Evolutionary conservation across 2,113 vertebrate genomes (phyloP).

Genomic region (Bos taurus): DNA sequence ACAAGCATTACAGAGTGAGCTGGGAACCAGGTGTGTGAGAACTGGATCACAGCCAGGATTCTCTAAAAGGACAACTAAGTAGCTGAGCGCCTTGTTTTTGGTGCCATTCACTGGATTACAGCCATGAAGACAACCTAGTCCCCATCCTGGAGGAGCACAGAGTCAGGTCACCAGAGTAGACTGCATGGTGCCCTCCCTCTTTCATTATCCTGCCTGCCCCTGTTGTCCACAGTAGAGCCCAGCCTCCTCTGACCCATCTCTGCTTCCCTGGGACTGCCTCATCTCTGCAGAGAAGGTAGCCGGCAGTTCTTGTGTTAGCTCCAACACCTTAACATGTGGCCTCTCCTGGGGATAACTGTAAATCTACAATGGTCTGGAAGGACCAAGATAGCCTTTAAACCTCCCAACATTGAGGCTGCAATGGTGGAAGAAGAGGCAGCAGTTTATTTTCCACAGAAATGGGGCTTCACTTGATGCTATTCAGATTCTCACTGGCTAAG

Average conservation of each 20-base stretch:
- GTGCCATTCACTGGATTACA: neutral
- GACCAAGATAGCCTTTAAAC: neutral
- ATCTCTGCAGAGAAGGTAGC: neutral
- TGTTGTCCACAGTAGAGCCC: neutral
- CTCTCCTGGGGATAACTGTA: neutral
- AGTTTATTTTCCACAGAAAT: neutral
- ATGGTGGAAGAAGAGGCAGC: neutral
- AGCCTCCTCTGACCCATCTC: neutral
- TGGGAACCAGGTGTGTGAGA: rapidly evolving
- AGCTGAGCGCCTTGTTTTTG: neutral
- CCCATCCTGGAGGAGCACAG: neutral
- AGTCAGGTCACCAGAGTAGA: neutral
- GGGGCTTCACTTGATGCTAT: neutral
- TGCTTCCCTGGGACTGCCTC: neutral
- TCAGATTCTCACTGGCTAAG: neutral
- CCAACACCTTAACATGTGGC: neutral
- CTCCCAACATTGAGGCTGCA: neutral
- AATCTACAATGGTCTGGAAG: neutral
- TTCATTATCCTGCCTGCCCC: neutral
- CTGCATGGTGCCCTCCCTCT: rapidly evolving
- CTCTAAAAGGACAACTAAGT: neutral
- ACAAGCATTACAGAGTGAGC: neutral
- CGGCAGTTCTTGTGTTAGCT: neutral
- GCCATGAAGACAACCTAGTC: neutral
- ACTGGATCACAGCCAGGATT: neutral